Base-by-base conservation (phyloP, 2,888 invertebrate species). In the Hofmannophila pseudospretella region DNA sequence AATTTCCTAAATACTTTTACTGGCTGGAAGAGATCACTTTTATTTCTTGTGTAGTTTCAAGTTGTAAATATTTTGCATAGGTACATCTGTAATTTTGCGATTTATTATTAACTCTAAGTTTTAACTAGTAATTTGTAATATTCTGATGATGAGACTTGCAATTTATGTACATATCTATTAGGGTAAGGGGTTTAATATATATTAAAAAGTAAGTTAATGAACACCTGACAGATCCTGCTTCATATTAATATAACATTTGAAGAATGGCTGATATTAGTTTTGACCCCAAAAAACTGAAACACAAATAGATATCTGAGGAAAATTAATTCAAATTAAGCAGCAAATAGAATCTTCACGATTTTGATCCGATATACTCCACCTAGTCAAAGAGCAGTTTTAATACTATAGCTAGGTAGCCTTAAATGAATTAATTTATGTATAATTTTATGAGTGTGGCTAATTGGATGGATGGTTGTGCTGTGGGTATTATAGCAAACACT, bases 81-180 rank as follows among this genome's bases (percentile, higher is more conserved):
- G 16, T 16, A 67, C 71, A 73, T 71, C 69, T 80, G 74, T 79
- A 78, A 72, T 81, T 76, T 81, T 78, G 67, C 74, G 67, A 74
- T 73, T 74, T 72, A 70, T 65, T 64, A 58, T 74, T 75, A 74
- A 80, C 65, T 67, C 41, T 79, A 82, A 76, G 80, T 82, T 75
- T 75, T 66, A 69, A 74, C 66, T 68, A 71, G 54, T 64, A 60
- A 63, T 74, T 12, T 68, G 72, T 73, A 23, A 32, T 34, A 14
- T 13, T 74, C 72, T 72, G 66, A 76, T 73, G 58, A 79, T 70
- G 80, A 80, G 82, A 85, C 84, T 82, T 79, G 71, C 73, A 77
- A 75, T 72, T 73, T 78, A 63, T 85, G 86, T 85, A 85, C 80
- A 86, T 86, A 85, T 84, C 80, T 84, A 65, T 64, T 85, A 85